Evolutionary conservation across 2,888 invertebrate genomes (phyloP).

Genomic region (Cetonia aurata): DNA sequence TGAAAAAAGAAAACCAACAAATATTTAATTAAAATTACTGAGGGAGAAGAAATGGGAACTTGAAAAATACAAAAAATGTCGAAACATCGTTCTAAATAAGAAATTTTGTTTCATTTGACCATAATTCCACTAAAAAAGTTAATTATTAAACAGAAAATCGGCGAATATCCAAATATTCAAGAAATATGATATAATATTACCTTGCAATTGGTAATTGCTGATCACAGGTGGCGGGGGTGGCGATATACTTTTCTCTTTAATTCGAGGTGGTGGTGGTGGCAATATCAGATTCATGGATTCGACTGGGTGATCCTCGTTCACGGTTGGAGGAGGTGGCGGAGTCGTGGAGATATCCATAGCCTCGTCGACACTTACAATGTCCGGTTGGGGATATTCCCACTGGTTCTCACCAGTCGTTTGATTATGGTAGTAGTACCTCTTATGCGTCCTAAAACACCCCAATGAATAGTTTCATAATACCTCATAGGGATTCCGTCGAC

Average conservation of each 20-base stretch:
- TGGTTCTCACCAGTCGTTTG: constrained; percentile 71
- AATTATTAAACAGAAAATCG: no score
- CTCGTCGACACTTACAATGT: constrained; percentile 66
- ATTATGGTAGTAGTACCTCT: constrained; percentile 78
- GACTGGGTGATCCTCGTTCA: constrained; percentile 50
- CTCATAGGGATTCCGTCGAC: neutral
- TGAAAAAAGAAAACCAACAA: no score
- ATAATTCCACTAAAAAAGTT: no score
- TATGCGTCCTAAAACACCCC: constrained; percentile 72
- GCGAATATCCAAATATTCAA: no score
- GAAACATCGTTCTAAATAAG: no score
- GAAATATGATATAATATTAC: no score
- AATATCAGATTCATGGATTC: constrained; percentile 46
- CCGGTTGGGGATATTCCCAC: constrained; percentile 74
- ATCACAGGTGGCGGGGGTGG: constrained; percentile 61
- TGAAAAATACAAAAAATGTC: no score
- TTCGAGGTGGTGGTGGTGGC: constrained; percentile 57
- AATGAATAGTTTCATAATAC: constrained; percentile 42
- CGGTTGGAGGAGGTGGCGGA: constrained; percentile 68
- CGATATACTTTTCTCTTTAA: constrained; percentile 55
- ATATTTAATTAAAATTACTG: no score
- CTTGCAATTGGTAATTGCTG: constrained; percentile 48
- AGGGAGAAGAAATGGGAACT: no score
- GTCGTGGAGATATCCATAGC: constrained; percentile 74
- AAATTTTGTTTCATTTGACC: no score